Evolutionary conservation across 2,888 invertebrate genomes (phyloP), one percentile per base, ranked within the genome.

Genomic region (Ichneumon xanthorius): DNA sequence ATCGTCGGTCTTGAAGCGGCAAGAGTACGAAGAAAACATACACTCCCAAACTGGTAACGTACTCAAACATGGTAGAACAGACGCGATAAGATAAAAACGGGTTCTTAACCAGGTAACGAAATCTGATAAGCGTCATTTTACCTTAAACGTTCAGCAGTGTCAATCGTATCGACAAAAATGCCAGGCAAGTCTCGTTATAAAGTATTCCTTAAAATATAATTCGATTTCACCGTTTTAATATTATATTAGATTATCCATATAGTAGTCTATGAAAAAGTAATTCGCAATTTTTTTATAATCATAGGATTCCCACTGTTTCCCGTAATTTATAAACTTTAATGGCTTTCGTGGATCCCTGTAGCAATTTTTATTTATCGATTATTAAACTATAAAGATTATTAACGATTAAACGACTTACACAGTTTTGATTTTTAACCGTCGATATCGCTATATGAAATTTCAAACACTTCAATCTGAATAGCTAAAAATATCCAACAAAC

Each of bases 31-130:
- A 58, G 58, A 58, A 58, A 58, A 26, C 11, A 14, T 58, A 58
- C 58, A 58, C 14, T 26, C 61, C 55, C 79, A 76, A 58, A 65
- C 33, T 48, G 61, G 71, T 16, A 71, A 80, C 68, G 75, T 87
- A 85, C 22, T 68, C 87, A 89, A 90, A 88, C 78, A 88, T 70
- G 75, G 65, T 30, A 70, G 45, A 61, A 85, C 33, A 79, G 71
- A 84, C 70, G 77, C 50, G 91, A 91, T 91, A 91, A 91, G 92
- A 91, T 91, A 90, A 91, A 91, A 80, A 79, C 80, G 50, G 55
- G 80, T 70, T 90, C 88, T 89, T 90, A 91, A 89, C 80, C 70
- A 73, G 83, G 76, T 79, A 84, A 53, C 37, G 37, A 63, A 68
- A 40, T 63, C 50, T 80, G 89, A 90, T 89, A 88, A 88, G 87